A percentile compares a stretch with the other conserved stretches of the same genome.
Conservation (phyloP, 2,797 vertebrate species). For the Megaceryle alcyon region DNA sequence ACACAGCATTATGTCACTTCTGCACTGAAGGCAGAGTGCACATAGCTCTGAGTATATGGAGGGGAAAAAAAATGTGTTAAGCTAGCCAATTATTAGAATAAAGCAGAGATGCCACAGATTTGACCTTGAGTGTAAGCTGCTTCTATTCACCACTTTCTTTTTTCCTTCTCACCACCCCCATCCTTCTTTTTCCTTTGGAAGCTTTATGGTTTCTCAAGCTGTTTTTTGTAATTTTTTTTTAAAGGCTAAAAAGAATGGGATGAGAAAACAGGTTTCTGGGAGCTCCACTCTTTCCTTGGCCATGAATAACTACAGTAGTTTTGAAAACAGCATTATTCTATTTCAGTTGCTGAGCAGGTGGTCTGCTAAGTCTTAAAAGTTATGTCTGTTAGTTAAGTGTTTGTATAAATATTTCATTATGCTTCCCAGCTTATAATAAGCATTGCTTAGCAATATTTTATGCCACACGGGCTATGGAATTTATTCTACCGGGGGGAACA, state of each 20-base stretch:
- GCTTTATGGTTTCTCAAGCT: neutral
- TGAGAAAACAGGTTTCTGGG: neutral
- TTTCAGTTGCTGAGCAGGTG: conserved; percentile 44
- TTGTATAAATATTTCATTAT: conserved; percentile 56
- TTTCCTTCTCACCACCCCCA: neutral
- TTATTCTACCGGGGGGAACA: neutral
- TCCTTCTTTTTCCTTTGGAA: neutral
- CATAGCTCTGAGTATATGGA: neutral
- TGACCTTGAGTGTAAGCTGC: neutral
- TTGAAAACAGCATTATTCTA: conserved; percentile 14
- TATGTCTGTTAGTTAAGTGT: conserved; percentile 3
- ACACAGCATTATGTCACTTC: neutral
- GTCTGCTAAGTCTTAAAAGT: conserved; percentile 29
- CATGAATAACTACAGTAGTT: neutral
- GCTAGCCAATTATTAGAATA: neutral
- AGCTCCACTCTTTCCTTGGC: neutral
- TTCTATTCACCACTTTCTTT: neutral
- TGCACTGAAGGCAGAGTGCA: neutral
- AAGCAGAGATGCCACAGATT: neutral
- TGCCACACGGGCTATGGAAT: neutral
- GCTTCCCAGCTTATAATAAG: neutral
- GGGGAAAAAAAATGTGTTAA: neutral
- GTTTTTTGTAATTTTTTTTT: neutral
- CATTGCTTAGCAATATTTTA: neutral
- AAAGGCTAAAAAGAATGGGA: neutral